phyloP scores from a whole-genome alignment of 2,797 vertebrate genomes.

The Pantherophis vulpinus region DNA sequence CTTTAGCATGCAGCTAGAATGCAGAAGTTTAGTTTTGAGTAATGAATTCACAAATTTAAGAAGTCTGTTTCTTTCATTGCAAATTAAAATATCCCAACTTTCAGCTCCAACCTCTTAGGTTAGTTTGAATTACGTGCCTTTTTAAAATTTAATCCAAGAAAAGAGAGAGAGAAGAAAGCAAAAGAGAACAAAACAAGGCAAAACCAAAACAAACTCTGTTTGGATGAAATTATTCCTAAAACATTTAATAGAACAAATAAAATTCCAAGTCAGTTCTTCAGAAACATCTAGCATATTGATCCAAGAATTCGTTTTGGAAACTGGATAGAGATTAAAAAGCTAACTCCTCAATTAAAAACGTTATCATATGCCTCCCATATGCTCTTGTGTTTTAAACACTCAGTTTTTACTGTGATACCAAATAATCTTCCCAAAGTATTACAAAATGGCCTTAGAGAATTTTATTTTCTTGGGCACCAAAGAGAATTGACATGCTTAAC shows the following conservation, averaged over 20 bases:
- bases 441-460: neutral
- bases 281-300: neutral
- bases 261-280: neutral
- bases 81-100: neutral
- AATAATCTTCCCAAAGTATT: neutral
- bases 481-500: neutral
- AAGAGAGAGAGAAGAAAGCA: neutral
- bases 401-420: neutral
- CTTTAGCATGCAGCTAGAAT: neutral
- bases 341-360: neutral
- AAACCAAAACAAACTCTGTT: neutral
- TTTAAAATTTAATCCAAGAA: neutral
- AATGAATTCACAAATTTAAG: neutral
- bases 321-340: slow-evolving; percentile 12
- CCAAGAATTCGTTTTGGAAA: slow-evolving; percentile 1
- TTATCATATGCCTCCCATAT: neutral
- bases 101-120: neutral
- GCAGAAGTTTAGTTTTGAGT: neutral
- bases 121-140: neutral
- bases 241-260: neutral
- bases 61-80: neutral
- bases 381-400: neutral
- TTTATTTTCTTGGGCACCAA: neutral
- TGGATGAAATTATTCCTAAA: neutral
- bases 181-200: neutral